A percentile compares a stretch with the other conserved stretches of the same genome.
phyloP scores from a whole-genome alignment of 2,113 vertebrate genomes.

The Podarcis muralis region DNA sequence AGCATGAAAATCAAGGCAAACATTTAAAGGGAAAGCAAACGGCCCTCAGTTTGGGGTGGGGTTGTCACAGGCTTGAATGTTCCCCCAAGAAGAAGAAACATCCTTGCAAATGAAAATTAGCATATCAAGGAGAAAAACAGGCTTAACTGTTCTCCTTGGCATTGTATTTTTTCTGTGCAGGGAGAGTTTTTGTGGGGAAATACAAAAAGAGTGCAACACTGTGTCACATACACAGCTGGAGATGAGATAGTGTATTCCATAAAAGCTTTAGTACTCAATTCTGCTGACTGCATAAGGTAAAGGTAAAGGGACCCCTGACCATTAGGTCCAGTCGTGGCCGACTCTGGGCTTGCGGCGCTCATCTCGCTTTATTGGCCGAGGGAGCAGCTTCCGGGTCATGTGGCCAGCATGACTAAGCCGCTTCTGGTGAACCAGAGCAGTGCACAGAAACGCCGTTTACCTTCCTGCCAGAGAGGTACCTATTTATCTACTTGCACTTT shows the following conservation, averaged over 20 bases:
- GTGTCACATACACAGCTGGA: neutral
- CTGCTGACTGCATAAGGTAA: neutral
- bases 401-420: no score
- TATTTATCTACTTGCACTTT: no score
- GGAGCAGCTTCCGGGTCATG: no score
- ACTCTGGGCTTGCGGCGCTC: no score
- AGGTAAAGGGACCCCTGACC: no score
- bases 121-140: neutral
- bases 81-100: neutral
- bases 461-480: no score
- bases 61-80: neutral
- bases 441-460: no score
- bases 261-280: neutral
- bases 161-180: no score
- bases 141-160: neutral
- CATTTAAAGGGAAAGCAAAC: neutral
- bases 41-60: neutral
- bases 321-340: no score
- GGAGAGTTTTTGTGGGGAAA: neutral
- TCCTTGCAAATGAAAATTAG: neutral
- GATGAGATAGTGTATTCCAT: no score
- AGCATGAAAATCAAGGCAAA: neutral
- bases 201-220: neutral
- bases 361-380: no score
- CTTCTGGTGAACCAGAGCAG: no score